A percentile compares a stretch with the other conserved stretches of the same genome.
These are phyloP conservation scores for Hassar affinis DNA, from an alignment of 2,113 vertebrate genomes.

Conservation along the genomic window DNA sequence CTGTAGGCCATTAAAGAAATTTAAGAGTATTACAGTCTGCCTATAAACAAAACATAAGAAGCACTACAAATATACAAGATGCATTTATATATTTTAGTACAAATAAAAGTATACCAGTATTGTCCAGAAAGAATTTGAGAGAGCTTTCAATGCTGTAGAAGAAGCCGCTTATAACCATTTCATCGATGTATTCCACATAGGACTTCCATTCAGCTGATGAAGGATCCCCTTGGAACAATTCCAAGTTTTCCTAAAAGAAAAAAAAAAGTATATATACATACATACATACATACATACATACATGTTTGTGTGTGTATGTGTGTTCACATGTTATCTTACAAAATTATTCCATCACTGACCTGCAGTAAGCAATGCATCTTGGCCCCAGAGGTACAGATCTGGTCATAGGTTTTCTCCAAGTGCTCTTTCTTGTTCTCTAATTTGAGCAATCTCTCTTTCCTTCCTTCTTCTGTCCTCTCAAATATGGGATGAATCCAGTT, in stretches of 20 bases:
- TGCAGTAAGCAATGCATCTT: constrained; percentile 83
- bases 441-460: constrained; percentile 78
- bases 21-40: not conserved
- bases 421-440: constrained; percentile 78
- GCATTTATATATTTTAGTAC: not conserved
- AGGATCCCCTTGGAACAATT: constrained; percentile 77
- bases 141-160: constrained; percentile 83
- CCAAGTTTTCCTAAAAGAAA: constrained; percentile 77
- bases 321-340: not conserved
- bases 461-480: constrained; percentile 83
- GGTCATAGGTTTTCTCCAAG: constrained; percentile 73
- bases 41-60: not conserved
- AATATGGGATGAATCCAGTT: constrained; percentile 81
- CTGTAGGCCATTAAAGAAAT: not conserved
- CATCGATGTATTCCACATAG: constrained; percentile 85
- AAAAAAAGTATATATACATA: not conserved
- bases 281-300: too few relatives aligned
- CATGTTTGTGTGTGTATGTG: too few relatives aligned
- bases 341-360: constrained; percentile 66
- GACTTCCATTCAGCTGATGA: constrained; percentile 78
- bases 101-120: constrained; percentile 75
- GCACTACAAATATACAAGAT: not conserved
- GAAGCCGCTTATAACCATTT: constrained; percentile 87
- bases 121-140: constrained; percentile 86
- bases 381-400: constrained; percentile 75